Evolutionary conservation across 1,140 invertebrate species (phyloP), one percentile per base, ranked within the genome.

Genomic region (Onthophagus taurus): DNA sequence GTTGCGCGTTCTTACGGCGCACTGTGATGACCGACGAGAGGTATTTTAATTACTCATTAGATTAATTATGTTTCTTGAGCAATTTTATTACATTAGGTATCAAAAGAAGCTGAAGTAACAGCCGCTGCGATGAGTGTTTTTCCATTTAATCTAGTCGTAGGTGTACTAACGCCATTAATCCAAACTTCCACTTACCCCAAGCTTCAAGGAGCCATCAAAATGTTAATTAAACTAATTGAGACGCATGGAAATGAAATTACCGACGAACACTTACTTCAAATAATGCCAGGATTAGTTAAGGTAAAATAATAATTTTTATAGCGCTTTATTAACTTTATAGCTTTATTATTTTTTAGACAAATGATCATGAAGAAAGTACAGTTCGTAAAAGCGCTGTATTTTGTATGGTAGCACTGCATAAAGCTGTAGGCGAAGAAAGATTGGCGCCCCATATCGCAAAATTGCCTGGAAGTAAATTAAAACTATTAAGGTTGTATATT

Each of bases 341-440:
- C 47, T 52, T 53, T 52, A 50, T 63, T 53, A 54, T 52, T 30
- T 44, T 52, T 65, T 60, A 92, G 76, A 83, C 88, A 4, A 94
- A 92, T 59, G 89, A 95, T 61, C 78, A 85, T 60, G 65, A 74
- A 13, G 87, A 94, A 62, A 92, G 87, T 47, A 79, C 85, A 42
- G 89, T 96, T 17, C 75, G 93, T 11, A 96, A 97, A 63, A 89
- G 89, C 46, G 85, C 89, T 6, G 89, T 96, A 1, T 95, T 97
- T 65, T 93, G 89, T 60, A 90, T 97, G 79, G 93, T 97, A 2
- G 85, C 89, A 20, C 78, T 95, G 43, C 86, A 95, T 51, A 76
- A 82, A 51, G 78, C 80, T 11, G 79, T 94, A 3, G 92, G 91
- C 1, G 87, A 94, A 54, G 81, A 83, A 13, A 69, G 74, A 16